phyloP scores from a whole-genome alignment of 1,140 invertebrate genomes.

The Eubasilissa regina region DNA sequence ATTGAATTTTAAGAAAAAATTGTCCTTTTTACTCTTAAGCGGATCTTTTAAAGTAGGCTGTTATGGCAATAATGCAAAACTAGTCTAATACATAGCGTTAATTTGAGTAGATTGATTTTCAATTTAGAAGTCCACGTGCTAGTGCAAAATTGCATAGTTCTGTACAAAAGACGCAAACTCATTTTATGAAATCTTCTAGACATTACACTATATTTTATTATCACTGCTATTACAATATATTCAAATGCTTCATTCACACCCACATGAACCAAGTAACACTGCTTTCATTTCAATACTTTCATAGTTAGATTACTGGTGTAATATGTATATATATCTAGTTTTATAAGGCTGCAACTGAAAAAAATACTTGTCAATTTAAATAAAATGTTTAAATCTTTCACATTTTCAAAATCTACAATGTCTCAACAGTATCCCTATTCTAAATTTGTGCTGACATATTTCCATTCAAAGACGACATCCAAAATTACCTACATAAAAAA shows the following conservation, averaged over 20 bases:
- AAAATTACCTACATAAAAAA: too few species aligned
- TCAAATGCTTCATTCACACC: constrained; percentile 23
- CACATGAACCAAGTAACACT: constrained; percentile 14
- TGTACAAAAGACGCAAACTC: too few species aligned
- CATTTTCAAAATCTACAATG: too few species aligned
- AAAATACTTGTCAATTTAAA: too few species aligned
- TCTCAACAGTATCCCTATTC: too few species aligned
- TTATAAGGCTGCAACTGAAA: too few species aligned
- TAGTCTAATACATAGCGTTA: constrained; percentile 10
- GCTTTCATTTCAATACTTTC: constrained; percentile 11
- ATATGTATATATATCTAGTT: too few species aligned
- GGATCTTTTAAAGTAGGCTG: constrained; percentile 31
- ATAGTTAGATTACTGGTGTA: constrained; percentile 2
- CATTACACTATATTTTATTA: neutral
- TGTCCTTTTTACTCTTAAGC: constrained; percentile 13
- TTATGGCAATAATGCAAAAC: constrained; percentile 32
- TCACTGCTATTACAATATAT: constrained; percentile 2
- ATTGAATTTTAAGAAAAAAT: constrained; percentile 20
- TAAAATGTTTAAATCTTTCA: too few species aligned
- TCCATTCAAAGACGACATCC: too few species aligned
- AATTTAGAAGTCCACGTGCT: too few species aligned
- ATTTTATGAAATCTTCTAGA: neutral
- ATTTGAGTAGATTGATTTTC: neutral
- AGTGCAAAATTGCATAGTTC: neutral
- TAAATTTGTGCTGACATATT: too few species aligned